These are phyloP conservation scores for Loxodonta africana DNA, from an alignment of 2,113 vertebrate species.

Conservation along the genomic window DNA sequence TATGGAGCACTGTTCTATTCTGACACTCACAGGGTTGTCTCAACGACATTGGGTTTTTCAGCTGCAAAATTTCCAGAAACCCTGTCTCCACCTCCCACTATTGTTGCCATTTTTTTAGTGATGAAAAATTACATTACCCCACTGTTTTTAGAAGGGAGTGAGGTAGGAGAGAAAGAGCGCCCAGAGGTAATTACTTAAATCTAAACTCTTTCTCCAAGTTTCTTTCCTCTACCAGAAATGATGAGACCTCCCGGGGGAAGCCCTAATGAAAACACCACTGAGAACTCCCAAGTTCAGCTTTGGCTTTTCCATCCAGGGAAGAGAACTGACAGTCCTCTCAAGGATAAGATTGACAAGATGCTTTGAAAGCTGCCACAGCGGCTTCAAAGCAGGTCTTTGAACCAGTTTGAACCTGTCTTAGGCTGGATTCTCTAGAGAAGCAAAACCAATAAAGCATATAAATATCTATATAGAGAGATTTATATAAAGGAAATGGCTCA, in stretches of 20 bases:
- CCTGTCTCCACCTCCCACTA: neutral
- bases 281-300: neutral
- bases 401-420: too few species aligned
- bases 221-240: neutral
- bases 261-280: neutral
- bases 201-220: neutral
- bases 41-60: neutral
- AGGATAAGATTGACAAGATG: neutral
- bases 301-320: neutral
- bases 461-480: too few species aligned
- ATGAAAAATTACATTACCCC: neutral
- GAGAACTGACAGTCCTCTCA: neutral
- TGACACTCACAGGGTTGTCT: neutral
- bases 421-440: too few species aligned
- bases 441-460: too few species aligned
- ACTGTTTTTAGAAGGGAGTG: neutral
- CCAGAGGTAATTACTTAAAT: neutral
- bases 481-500: too few species aligned
- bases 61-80: neutral
- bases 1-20: too few species aligned
- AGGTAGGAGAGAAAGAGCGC: neutral
- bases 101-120: slow-evolving; percentile 7
- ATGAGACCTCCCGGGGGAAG: neutral
- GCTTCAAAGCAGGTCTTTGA: too few species aligned
- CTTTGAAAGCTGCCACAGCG: neutral